Base-by-base conservation (phyloP, 1,140 invertebrate species). In the Drosophila neocordata region DNA sequence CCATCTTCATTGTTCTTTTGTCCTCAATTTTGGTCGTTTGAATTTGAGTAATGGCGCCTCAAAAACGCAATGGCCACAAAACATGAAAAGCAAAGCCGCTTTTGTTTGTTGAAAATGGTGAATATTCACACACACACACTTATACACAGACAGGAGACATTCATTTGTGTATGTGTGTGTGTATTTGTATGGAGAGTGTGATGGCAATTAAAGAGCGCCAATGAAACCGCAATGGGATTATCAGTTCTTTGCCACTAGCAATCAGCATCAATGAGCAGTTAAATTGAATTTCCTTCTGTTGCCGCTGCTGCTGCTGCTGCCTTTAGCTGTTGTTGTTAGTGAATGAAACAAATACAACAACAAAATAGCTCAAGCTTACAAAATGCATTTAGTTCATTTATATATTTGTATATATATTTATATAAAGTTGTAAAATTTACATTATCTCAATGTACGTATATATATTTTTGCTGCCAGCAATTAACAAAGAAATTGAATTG, bases 11-110 rank as follows among this genome's bases (percentile, higher is more conserved):
- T 48, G 22, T 37, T 59, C 48, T 69, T 59, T 60, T 73, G 69
- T 77, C 68, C 66, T 65, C 37, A 27, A 65, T 75, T 55, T 60
- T 13, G 60, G 64, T 65, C 58, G 73, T 41, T 76, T 58, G 78
- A 64, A 75, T 68, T 78, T 88, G 83, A 87, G 83, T 88, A 87
- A 87, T 88, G 82, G 83, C 70, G 80, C 79, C 85, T 88, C 82
- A 88, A 87, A 77, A 87, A 88, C 83, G 83, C 82, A 87, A 65
- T 51, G 68, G 72, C 82, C 82, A 51, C 82, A 87, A 77, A 87
- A 87, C 82, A 87, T 79, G 75, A 68, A 79, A 83, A 70, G 79
- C 57, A 87, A 88, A 88, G 83, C 83, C 75, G 75, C 72, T 88
- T 87, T 76, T 88, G 75, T 83, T 79, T 83, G 80, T 74, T 63